phyloP scores from a whole-genome alignment of 2,113 vertebrate species.

The Callaeas wilsoni region DNA sequence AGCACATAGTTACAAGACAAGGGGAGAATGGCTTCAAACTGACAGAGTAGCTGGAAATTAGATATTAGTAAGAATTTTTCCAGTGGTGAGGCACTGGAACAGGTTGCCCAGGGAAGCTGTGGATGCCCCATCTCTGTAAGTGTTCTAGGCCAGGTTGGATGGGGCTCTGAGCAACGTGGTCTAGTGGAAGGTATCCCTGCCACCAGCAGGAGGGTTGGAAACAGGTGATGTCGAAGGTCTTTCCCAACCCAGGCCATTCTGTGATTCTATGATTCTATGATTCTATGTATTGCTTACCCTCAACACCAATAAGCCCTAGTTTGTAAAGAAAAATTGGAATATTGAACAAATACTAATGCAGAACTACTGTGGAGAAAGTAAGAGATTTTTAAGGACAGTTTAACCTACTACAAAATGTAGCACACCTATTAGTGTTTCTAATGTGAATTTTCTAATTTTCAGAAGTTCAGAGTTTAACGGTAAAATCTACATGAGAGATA shows the following conservation, averaged over 20 bases:
- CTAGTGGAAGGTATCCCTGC: background rate
- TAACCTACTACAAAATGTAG: background rate
- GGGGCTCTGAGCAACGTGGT: background rate
- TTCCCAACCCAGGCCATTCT: background rate
- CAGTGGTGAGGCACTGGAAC: background rate
- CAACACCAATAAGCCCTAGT: background rate
- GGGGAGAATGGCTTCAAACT: background rate
- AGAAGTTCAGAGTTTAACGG: background rate
- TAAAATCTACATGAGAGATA: background rate
- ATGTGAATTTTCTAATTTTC: background rate
- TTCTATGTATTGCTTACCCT: background rate
- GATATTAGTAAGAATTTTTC: background rate
- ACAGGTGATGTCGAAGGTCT: background rate
- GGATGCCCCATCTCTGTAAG: background rate
- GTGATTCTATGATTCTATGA: background rate
- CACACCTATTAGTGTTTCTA: background rate
- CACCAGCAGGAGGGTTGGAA: background rate
- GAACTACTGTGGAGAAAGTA: background rate
- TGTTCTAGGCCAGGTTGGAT: background rate
- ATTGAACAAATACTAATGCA: background rate
- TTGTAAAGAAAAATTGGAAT: background rate
- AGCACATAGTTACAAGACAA: background rate
- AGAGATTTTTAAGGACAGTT: background rate
- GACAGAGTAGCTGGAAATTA: background rate
- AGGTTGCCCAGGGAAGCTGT: background rate